Evolutionary conservation across 2,888 invertebrate genomes (phyloP), one percentile per base, ranked within the genome.

Genomic region (Metallyticus violacea): DNA sequence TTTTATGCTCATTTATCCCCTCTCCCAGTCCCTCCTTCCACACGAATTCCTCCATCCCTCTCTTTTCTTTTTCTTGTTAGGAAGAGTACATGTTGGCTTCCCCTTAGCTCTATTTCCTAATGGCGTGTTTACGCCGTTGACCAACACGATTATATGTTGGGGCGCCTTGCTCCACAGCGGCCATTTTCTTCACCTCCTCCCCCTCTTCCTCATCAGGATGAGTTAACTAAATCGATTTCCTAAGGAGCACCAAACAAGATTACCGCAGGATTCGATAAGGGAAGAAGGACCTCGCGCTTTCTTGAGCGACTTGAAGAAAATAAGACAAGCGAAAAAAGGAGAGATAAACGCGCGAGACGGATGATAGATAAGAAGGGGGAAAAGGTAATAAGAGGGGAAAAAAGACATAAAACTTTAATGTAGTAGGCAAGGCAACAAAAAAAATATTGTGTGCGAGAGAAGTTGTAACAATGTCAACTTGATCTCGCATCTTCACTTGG

Each of bases 211-310:
- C 77, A 76, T 77, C 29, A 26, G 79, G 85, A 85, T 80, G 85
- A 85, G 81, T 85, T 85, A 85, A 85, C 85, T 85, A 85, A 85
- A 85, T 85, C 85, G 85, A 85, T 85, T 85, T 85, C 85, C 85
- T 85, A 81, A 85, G 79, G 25, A 85, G 22, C 26, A 9, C 26
- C 27, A 85, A 85, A 85, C 29, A 77, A 40, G 85, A 85, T 85
- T 85, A 85, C 79, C 40, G 15, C 62, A 25, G 26, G 85, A 85
- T 85, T 85, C 85, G 77, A 85, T 85, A 85, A 85, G 80, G 77
- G 81, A 77, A n/a, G n/a, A n/a, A n/a, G 6, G 6, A 6, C n/a
- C 25, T n/a, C 25, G n/a, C 7, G 6, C 79, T 79, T 79, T 79
- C 79, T 79, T n/a, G 78, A 78, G 78, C 25, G 78, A 25, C 6